Base-by-base conservation (phyloP, 2,888 invertebrate species). In the Lissocephala sabroskyi region DNA sequence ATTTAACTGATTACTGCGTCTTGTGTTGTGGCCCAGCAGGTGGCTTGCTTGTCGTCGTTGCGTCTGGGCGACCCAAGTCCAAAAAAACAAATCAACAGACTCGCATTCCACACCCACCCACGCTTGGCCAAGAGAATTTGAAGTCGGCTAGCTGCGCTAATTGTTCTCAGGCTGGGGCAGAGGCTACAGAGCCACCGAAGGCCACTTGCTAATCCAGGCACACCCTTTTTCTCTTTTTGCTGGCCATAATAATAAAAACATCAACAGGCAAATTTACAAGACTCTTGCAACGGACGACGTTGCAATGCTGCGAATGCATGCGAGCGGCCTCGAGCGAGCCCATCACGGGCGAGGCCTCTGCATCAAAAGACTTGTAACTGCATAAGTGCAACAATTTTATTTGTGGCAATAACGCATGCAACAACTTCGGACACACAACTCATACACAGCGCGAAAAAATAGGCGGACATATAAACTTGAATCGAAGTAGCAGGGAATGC, bases 1-100 rank as follows among this genome's bases (percentile, higher is more conserved):
- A 56, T 67, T 71, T 67, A 67, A 75, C 61, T 71, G 74, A 75
- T 78, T 73, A 60, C 59, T 64, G 70, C 57, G 48, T 62, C 77
- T 73, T 73, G 65, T 73, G 79, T 70, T 49, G 73, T 57, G 59
- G 51, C 79, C 41, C 79, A 75, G 81, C 79, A 79, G 81, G 76
- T 73, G 70, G 66, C 57, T 76, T 65, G 65, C 68, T 30, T 42
- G 71, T 61, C 60, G 62, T 59, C 67, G 58, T 48, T 60, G 42
- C 57, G 71, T 70, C 77, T 67, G 65, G 46, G 23, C 43, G 40
- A 36, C 43, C 45, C 37, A 41, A 35, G 35, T 16, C 6, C 7
- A 9, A 17, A 23, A 23, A 7, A 23, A 23, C n/a, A n/a, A n/a
- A 49, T 41, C 43, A 52, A 63, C 47, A 49, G 23, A 23, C 3